Evolutionary conservation across 2,888 invertebrate genomes (phyloP), one percentile per base, ranked within the genome.

Genomic region (Rugalucina vietnamica): DNA sequence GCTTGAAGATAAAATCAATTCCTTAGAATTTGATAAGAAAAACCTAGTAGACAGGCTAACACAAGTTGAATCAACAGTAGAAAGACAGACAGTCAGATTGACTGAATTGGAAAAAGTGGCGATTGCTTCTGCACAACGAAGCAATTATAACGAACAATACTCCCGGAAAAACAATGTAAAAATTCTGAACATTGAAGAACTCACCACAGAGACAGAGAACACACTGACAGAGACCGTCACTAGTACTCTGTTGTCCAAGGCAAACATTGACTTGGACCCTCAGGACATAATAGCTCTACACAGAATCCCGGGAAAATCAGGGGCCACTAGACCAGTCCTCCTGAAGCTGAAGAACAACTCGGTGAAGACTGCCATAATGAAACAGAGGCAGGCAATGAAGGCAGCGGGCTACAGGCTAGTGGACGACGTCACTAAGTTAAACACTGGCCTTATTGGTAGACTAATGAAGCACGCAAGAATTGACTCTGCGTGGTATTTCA

Each of bases 401-500:
- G 49, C 43, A 5, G 39, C 37, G 24, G 57, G 70, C 8, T 37
- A 70, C 39, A 24, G 49, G 27, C 72, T 79, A 10, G 54, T 54
- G n/a, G 72, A 79, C 27, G 79, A 72, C 21, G 49, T 79, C 3
- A 72, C 79, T 8, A 39, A 79, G 34, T 43, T 69, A 8, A 73
- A 79, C 32, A 24, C 71, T 2, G 79, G 72, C 21, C 72, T 79
- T 3, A 71, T 79, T 49, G 36, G 39, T 32, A 72, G 60, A 72
- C 57, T 79, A 14, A 0, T 37, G 10, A 57, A 79, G 21, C 32
- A 18, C 32, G 39, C n/a, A 24, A 37, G 72, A 29, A 50, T 79
- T 57, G 79, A 79, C 27, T 71, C 32, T 32, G 79, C 71, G 5
- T 77, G 79, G 72, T 79, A 49, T 32, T 79, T 57, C 24, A 79